These are phyloP conservation scores for Neotoxoptera formosana DNA, from an alignment of 1,140 invertebrate species.

Conservation along the genomic window DNA sequence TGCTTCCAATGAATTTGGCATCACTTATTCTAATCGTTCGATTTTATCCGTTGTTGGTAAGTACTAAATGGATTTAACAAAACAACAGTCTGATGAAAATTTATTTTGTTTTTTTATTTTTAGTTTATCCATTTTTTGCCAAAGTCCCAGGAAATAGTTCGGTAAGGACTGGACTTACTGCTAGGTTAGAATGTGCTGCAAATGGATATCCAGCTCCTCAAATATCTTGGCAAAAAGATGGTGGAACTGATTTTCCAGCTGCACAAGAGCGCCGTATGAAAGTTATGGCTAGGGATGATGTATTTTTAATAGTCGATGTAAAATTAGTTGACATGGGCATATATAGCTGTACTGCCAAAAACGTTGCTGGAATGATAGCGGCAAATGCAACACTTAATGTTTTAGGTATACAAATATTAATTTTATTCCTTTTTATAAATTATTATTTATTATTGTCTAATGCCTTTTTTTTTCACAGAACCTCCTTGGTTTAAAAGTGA, in stretches of 20 bases:
- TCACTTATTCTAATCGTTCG: conserved; percentile 86
- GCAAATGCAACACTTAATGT: conserved; percentile 91
- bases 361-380: conserved; percentile 83
- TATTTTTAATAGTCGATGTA: conserved; percentile 90
- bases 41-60: conserved; percentile 83
- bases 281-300: conserved; percentile 93
- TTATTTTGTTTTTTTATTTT: conserved; percentile 61
- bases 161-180: conserved; percentile 84
- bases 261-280: conserved; percentile 91
- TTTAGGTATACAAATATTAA: conserved; percentile 67
- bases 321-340: conserved; percentile 87
- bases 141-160: conserved; percentile 87
- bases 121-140: conserved; percentile 85
- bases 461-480: conserved; percentile 68
- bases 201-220: conserved; percentile 86
- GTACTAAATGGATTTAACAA: conserved; percentile 59
- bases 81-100: neutral
- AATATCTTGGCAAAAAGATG: conserved; percentile 93
- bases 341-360: conserved; percentile 93
- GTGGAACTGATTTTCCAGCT: conserved; percentile 93
- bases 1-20: conserved; percentile 87
- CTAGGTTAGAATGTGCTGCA: conserved; percentile 89
- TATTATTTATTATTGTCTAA: conserved; percentile 16
- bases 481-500: conserved; percentile 84
- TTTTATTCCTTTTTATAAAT: neutral